These are phyloP conservation scores for Glandiceps talaboti DNA, from an alignment of 53 echinoderm and acorn worm genomes.

Conservation along the genomic window DNA sequence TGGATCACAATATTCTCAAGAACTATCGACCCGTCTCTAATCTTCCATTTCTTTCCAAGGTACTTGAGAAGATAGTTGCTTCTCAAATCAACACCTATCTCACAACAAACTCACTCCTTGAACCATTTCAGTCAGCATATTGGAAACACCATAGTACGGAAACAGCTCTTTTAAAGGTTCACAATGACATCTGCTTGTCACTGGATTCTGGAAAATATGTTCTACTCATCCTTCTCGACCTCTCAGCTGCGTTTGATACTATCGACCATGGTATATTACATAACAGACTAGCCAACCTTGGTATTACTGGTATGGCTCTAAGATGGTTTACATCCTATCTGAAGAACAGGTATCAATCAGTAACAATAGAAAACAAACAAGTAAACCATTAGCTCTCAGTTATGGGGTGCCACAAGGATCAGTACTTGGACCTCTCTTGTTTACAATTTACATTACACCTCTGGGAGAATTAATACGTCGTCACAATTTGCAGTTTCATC, in stretches of 20 bases:
- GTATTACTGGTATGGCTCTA: neutral
- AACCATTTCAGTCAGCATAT: neutral
- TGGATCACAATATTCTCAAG: slow-evolving; percentile 10
- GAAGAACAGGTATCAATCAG: neutral
- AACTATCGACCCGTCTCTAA: slow-evolving; percentile 27
- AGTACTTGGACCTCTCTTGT: no score
- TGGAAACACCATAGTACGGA: neutral
- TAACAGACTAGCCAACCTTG: neutral
- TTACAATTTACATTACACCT: no score
- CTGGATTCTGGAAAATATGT: neutral
- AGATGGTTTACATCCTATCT: neutral
- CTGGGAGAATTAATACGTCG: no score
- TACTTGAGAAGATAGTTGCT: slow-evolving; percentile 15
- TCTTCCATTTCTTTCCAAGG: slow-evolving; percentile 21
- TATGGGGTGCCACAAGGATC: neutral
- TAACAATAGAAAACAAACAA: no score
- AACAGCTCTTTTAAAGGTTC: neutral
- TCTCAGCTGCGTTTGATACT: neutral
- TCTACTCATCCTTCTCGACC: neutral
- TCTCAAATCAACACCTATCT: slow-evolving; percentile 1
- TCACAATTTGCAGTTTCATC: no score
- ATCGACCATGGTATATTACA: neutral
- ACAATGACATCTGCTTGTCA: neutral
- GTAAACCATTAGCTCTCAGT: neutral
- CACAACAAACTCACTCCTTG: neutral